Evolutionary conservation across 1,140 invertebrate species (phyloP), one percentile per base, ranked within the genome.

Genomic region (Drosophila trapezifrons): DNA sequence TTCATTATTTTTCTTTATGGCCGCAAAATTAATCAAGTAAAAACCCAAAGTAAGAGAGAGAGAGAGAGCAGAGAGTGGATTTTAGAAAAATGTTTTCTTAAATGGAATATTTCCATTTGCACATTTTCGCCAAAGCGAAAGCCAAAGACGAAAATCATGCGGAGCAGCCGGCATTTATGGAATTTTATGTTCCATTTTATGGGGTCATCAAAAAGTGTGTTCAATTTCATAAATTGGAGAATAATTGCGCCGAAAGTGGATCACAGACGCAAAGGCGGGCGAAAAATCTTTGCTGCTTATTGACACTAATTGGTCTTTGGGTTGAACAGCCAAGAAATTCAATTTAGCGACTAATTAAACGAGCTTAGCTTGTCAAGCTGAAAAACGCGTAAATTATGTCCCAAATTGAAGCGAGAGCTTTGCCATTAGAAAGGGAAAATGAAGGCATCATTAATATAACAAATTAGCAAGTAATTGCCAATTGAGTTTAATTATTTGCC

Each of bases 1-100:
- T 59, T 67, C 45, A 60, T 73, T 71, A 45, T 65, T 77, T 60
- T 38, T 60, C 73, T 71, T 79, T 76, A 76, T 60, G 70, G 66
- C 72, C 80, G 51, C 78, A 82, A 76, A 87, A 87, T 87, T 87
- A 87, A 89, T 87, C 83, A 87, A 83, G 83, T 78, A 80, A 85
- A 76, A 87, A 80, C 43, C 12, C 32, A 35, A 12, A 35, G 32
- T 13, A 4, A 35, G 32, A 20, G 47, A 32, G 17, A 32, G 17
- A 17, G 47, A 25, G 43, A 25, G 27, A 38, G 9, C 49, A 9
- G 27, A 57, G 45, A 75, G 56, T 75, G 69, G 56, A 65, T 52
- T 72, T 64, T 51, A 47, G 38, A 43, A 78, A 54, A 62, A 69
- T 65, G 32, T 32, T 76, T 62, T 70, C 59, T 59, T 57, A 79